phyloP scores from a whole-genome alignment of 1,140 invertebrate species.

The Drosophila mojavensis region DNA sequence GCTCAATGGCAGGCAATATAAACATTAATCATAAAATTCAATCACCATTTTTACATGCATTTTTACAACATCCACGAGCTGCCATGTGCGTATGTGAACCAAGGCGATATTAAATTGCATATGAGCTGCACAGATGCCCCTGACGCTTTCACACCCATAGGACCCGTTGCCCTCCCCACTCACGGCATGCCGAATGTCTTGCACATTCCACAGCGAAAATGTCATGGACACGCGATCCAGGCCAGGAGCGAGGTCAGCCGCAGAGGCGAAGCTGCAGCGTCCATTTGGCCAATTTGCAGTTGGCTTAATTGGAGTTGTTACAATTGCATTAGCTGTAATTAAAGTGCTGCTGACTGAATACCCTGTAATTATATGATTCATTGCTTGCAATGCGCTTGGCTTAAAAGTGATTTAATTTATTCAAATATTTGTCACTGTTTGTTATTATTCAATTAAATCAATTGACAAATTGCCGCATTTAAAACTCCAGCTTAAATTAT shows the following conservation, averaged over 20 bases:
- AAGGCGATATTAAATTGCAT: slow-evolving; percentile 22
- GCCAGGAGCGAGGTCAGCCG: slow-evolving; percentile 59
- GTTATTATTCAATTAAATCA: no score
- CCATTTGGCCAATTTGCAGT: slow-evolving; percentile 31
- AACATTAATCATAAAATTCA: slow-evolving; percentile 73
- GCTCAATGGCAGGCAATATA: slow-evolving; percentile 58
- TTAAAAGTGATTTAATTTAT: background rate
- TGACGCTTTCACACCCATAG: no score
- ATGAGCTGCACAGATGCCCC: slow-evolving; percentile 3
- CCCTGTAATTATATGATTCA: background rate
- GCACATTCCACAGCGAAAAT: slow-evolving; percentile 20
- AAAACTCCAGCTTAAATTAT: no score
- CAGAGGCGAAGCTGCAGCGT: slow-evolving; percentile 22
- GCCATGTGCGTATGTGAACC: slow-evolving; percentile 14
- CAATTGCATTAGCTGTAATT: slow-evolving; percentile 41
- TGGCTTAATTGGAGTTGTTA: slow-evolving; percentile 22
- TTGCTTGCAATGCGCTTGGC: no score
- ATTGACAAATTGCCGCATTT: no score
- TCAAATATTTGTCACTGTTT: no score
- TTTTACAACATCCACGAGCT: slow-evolving; percentile 59
- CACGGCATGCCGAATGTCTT: slow-evolving; percentile 29
- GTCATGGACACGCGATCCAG: background rate
- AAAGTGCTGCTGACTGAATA: slow-evolving; percentile 21
- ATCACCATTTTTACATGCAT: slow-evolving; percentile 77
- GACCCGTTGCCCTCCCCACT: background rate